Evolutionary conservation across 2,797 vertebrate species (phyloP).

Genomic region (Perodicticus potto): DNA sequence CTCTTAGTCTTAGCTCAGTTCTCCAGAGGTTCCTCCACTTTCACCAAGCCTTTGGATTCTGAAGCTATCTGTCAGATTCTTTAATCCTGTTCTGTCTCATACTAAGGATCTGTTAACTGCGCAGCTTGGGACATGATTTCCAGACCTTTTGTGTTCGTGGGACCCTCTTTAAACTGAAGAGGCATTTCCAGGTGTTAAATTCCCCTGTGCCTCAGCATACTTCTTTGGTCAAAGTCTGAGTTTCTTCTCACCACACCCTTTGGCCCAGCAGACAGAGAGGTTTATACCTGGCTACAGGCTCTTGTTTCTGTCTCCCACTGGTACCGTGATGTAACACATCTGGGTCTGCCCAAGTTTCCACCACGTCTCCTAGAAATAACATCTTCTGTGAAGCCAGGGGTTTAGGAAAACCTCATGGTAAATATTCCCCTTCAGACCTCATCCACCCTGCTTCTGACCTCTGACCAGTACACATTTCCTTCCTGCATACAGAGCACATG

Average conservation of each 20-base stretch:
- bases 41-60: background rate
- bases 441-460: constrained; percentile 80
- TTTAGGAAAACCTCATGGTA: constrained; percentile 64
- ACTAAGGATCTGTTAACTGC: background rate
- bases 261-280: background rate
- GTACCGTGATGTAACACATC: background rate
- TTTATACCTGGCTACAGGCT: background rate
- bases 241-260: accelerated
- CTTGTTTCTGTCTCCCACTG: background rate
- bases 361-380: constrained; percentile 72
- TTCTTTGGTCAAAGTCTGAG: background rate
- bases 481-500: constrained; percentile 77
- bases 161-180: background rate
- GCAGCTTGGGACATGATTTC: background rate
- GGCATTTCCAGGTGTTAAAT: background rate
- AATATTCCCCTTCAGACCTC: constrained; percentile 78
- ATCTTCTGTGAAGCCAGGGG: background rate
- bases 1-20: background rate
- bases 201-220: accelerated
- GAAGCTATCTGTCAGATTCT: background rate
- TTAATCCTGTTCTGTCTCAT: background rate
- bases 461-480: constrained; percentile 78
- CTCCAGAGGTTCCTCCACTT: background rate
- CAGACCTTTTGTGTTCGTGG: background rate
- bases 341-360: constrained; percentile 43